Conservation (phyloP, 2,797 vertebrate species). For the Protonibea diacanthus region DNA sequence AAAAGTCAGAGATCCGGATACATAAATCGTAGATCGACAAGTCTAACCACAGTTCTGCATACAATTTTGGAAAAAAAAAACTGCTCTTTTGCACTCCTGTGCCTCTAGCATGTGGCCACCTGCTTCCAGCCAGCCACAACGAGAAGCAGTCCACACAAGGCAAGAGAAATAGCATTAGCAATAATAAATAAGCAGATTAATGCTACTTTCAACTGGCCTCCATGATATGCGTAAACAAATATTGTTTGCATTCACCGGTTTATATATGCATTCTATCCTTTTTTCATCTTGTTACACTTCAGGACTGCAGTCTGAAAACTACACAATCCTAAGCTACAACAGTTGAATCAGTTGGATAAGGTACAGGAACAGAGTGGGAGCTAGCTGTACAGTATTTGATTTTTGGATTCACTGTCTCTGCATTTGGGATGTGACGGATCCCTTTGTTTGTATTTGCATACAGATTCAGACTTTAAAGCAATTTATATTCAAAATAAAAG, state of each 20-base stretch:
- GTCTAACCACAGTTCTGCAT: neutral
- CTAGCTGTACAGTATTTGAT: neutral
- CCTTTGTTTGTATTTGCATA: slow-evolving; percentile 46
- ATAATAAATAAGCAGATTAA: no score
- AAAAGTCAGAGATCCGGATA: neutral
- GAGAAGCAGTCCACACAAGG: no score
- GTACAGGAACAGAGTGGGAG: neutral
- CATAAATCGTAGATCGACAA: neutral
- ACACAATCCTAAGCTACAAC: neutral
- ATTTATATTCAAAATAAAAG: slow-evolving; percentile 21
- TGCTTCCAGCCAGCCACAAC: no score
- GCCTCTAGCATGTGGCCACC: no score
- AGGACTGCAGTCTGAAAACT: neutral
- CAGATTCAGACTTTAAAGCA: slow-evolving; percentile 27
- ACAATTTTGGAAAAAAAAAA: no score
- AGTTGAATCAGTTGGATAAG: neutral
- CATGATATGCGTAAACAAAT: neutral
- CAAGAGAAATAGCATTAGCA: no score
- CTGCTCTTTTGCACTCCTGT: no score
- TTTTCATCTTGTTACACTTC: no score
- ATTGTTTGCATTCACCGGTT: neutral
- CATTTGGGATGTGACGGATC: slow-evolving; percentile 12
- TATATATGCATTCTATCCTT: neutral
- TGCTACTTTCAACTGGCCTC: no score
- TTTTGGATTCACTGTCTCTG: slow-evolving; percentile 24